Percentiles rank a stretch among this genome's conserved stretches.
These are phyloP conservation scores for Sphenodon punctatus DNA, from an alignment of 2,797 vertebrate genomes.

Conservation along the genomic window DNA sequence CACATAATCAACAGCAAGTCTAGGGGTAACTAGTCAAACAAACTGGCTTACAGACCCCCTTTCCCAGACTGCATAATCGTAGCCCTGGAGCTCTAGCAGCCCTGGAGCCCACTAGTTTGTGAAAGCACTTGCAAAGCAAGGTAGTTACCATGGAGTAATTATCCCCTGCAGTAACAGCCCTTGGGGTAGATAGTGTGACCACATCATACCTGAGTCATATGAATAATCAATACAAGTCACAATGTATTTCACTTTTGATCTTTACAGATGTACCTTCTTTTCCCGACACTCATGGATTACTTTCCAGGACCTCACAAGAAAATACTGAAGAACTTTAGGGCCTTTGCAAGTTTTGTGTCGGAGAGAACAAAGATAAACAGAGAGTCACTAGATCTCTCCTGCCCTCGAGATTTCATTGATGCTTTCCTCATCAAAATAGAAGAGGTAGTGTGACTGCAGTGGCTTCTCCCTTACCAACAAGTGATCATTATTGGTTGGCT, in stretches of 20 bases:
- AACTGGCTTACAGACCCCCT: too few species aligned
- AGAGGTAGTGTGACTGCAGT: constrained; percentile 49
- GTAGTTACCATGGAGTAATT: too few species aligned
- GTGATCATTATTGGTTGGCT: too few species aligned
- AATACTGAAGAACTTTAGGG: background rate
- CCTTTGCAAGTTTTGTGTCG: constrained; percentile 19
- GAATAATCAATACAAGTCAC: background rate
- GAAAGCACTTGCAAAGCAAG: too few species aligned
- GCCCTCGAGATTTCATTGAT: constrained; percentile 67
- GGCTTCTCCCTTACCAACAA: too few species aligned
- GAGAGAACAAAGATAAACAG: constrained; percentile 37
- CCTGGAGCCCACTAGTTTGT: too few species aligned
- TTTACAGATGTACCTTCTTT: constrained; percentile 62
- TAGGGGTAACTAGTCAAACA: too few species aligned
- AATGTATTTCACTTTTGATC: background rate
- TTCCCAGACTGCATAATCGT: too few species aligned
- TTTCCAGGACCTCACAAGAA: constrained; percentile 60
- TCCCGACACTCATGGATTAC: background rate
- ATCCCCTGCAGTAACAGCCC: too few species aligned
- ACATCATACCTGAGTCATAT: background rate
- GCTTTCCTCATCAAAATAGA: constrained; percentile 63
- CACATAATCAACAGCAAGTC: too few species aligned
- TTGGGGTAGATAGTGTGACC: too few species aligned
- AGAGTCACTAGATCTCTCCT: constrained; percentile 39
- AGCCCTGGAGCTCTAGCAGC: too few species aligned